These are phyloP conservation scores for Sebastiscus tertius DNA, from an alignment of 2,797 vertebrate species.

Conservation along the genomic window DNA sequence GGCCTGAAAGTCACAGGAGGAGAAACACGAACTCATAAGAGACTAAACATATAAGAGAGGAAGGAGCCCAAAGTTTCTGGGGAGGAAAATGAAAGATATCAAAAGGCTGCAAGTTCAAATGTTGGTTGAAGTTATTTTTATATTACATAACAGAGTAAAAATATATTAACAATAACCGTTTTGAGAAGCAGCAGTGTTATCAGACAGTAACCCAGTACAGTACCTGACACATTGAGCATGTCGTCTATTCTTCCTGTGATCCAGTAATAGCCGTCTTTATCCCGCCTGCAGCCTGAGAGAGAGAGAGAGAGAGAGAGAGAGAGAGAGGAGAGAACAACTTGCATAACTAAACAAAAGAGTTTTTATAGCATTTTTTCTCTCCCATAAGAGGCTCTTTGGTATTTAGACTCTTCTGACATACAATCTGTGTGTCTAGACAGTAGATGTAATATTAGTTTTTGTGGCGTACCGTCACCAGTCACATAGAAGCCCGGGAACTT, in stretches of 20 bases:
- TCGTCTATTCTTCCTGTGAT: slow-evolving; percentile 89
- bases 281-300: slow-evolving; percentile 82
- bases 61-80: not conserved
- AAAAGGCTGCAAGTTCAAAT: not conserved
- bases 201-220: not conserved
- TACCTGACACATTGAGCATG: slow-evolving; percentile 89
- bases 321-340: slow-evolving; percentile 3
- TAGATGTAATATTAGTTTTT: not conserved
- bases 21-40: not conserved
- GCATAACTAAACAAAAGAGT: not conserved
- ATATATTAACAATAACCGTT: not conserved
- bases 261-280: slow-evolving; percentile 89
- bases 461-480: slow-evolving; percentile 84
- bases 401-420: not conserved
- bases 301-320: not conserved
- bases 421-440: not conserved
- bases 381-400: not conserved
- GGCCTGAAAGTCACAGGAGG: slow-evolving; percentile 68
- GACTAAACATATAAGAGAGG: not conserved
- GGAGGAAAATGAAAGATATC: not conserved
- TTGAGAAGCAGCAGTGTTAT: not conserved
- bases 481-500: slow-evolving; percentile 88
- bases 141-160: not conserved
- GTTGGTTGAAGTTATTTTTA: not conserved
- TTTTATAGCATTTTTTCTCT: not conserved